A percentile compares a stretch with the other conserved stretches of the same genome.
Evolutionary conservation across 92 coral and sea anemone genomes (phyloP).

Genomic region (Palythoa grandiflora): DNA sequence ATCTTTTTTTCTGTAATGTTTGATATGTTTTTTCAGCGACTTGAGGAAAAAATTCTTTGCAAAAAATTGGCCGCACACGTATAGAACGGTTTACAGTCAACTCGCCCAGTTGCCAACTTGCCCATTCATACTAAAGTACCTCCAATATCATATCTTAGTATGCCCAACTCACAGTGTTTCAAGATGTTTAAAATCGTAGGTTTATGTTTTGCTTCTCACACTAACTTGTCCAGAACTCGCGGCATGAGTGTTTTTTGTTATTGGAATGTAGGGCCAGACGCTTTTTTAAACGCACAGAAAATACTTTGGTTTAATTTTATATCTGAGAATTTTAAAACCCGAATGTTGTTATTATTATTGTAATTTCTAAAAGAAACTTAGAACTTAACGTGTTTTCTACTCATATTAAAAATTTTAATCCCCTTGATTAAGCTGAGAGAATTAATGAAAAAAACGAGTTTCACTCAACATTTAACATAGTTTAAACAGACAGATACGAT

Average conservation of each 20-base stretch:
- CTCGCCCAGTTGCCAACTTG: not conserved
- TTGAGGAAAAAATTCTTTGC: conserved; percentile 1
- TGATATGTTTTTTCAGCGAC: not conserved
- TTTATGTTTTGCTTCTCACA: conserved; percentile 8
- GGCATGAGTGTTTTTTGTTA: not conserved
- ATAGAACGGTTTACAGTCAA: conserved; percentile 10
- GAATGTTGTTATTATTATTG: conserved; percentile 4
- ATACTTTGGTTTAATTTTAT: conserved; percentile 11
- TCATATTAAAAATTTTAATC: too few species aligned
- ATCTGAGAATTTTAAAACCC: conserved; percentile 14
- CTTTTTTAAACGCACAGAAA: conserved; percentile 13
- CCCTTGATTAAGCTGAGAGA: too few species aligned
- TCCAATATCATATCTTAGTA: not conserved
- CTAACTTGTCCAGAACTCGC: not conserved
- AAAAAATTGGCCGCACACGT: conserved; percentile 3
- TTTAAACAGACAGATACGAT: too few species aligned
- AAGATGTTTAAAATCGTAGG: not conserved
- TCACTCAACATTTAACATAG: too few species aligned
- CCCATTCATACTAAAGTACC: not conserved
- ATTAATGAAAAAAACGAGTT: too few species aligned
- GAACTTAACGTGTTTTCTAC: too few species aligned
- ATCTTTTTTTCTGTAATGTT: too few species aligned
- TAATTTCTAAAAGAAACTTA: not conserved
- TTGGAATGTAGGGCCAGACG: not conserved
- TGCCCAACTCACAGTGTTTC: too few species aligned